phyloP scores from a whole-genome alignment of 1,140 invertebrate species.

The Neodiprion pinetum region DNA sequence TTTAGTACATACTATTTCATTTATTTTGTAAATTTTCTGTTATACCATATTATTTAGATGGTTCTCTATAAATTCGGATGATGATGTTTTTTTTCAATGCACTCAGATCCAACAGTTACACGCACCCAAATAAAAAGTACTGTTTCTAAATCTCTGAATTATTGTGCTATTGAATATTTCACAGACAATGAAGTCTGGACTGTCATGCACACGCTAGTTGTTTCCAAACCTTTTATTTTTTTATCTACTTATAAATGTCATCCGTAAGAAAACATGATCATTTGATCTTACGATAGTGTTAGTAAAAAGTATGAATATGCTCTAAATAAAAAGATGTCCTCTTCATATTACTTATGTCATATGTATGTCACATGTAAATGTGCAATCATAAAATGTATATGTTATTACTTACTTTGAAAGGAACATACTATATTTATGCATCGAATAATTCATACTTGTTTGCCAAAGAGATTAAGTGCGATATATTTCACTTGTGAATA shows the following conservation, averaged over 20 bases:
- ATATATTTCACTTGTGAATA: background rate
- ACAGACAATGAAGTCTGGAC: too few species aligned
- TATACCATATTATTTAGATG: background rate
- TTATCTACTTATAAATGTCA: too few species aligned
- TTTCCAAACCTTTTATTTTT: too few species aligned
- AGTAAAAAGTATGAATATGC: background rate
- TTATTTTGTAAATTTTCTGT: background rate
- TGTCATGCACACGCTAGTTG: too few species aligned
- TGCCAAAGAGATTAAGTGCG: constrained; percentile 16
- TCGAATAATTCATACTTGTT: background rate
- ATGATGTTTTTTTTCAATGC: background rate
- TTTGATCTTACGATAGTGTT: background rate
- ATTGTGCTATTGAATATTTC: too few species aligned
- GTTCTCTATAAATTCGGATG: background rate
- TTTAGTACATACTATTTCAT: too few species aligned
- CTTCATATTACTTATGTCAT: too few species aligned
- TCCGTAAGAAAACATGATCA: background rate
- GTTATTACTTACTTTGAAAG: background rate
- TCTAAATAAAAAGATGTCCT: too few species aligned
- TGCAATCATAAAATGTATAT: background rate
- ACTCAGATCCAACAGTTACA: background rate
- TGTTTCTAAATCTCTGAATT: too few species aligned
- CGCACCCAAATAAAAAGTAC: background rate
- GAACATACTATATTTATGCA: background rate
- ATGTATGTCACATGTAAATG: background rate